Evolutionary conservation across 2,888 invertebrate genomes (phyloP), one percentile per base, ranked within the genome.

Genomic region (Athalia circularis): DNA sequence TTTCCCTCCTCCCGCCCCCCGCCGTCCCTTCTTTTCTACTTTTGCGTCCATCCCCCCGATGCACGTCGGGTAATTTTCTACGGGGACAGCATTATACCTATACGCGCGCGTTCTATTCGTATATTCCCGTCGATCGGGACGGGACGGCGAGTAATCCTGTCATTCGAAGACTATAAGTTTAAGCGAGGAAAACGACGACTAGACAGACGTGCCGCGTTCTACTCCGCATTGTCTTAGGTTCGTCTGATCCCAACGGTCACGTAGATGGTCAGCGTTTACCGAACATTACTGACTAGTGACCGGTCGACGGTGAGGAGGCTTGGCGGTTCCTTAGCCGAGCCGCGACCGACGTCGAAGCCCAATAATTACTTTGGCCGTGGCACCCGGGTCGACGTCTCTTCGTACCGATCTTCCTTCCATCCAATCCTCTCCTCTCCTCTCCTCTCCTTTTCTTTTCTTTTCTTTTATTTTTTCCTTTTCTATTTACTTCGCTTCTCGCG

Each of bases 251-350:
- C 29, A 29, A 29, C 50, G 80, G 80, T 78, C 82, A 85, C 82
- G 84, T 82, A 81, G 80, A 79, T 82, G 81, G 83, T 79, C 65
- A 67, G 80, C 81, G 82, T 85, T 83, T 82, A 84, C 82, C 82
- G 81, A 80, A 81, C 80, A 83, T 81, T 81, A 81, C 76, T 79
- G 84, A 65, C 72, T 78, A 29, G 29, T 29, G 72, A 59, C 72
- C 61, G 59, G 68, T 68, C 68, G 68, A 48, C 65, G 47, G 65
- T 7, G 59, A 29, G 29, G 29, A 29, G 29, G 29, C 29, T 29
- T 11, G 72, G 72, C 72, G 72, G 72, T 72, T 72, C 72, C 72
- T 72, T 59, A 72, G 59, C 70, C 80, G 80, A 81, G 67, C 65
- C 59, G 29, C 29, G 79, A 80, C 83, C 84, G 84, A 84, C 83